Percentiles rank a stretch among this genome's conserved stretches.
These are phyloP conservation scores for Tipula helvola DNA, from an alignment of 2,888 invertebrate genomes.

Conservation along the genomic window DNA sequence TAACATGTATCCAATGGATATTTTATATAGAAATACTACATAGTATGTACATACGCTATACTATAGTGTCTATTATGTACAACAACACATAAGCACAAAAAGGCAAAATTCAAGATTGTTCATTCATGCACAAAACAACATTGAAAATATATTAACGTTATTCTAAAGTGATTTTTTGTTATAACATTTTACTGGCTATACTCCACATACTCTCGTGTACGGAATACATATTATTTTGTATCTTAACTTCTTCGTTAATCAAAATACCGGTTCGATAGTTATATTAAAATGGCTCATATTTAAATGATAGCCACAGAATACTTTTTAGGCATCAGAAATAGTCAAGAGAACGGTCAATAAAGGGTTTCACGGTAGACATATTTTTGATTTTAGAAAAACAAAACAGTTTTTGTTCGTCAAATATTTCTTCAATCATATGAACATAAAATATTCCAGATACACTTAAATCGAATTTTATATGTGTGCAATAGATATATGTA, in stretches of 20 bases:
- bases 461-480: not conserved
- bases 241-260: not conserved
- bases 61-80: too few relatives aligned
- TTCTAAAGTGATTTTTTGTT: not conserved
- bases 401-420: too few relatives aligned
- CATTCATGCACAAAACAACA: not conserved
- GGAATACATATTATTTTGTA: not conserved
- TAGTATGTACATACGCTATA: too few relatives aligned
- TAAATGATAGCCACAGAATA: too few relatives aligned
- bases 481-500: too few relatives aligned
- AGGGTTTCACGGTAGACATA: too few relatives aligned
- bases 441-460: not conserved
- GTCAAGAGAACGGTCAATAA: not conserved
- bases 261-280: not conserved
- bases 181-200: not conserved
- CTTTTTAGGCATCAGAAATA: too few relatives aligned
- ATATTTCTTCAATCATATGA: too few relatives aligned
- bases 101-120: not conserved
- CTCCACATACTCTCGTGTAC: not conserved
- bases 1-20: not conserved
- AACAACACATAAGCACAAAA: too few relatives aligned
- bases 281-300: not conserved
- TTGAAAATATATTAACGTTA: not conserved
- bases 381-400: too few relatives aligned
- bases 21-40: not conserved